Conservation (phyloP, 2,113 vertebrate species). For the Brachypodius melanocephalos region DNA sequence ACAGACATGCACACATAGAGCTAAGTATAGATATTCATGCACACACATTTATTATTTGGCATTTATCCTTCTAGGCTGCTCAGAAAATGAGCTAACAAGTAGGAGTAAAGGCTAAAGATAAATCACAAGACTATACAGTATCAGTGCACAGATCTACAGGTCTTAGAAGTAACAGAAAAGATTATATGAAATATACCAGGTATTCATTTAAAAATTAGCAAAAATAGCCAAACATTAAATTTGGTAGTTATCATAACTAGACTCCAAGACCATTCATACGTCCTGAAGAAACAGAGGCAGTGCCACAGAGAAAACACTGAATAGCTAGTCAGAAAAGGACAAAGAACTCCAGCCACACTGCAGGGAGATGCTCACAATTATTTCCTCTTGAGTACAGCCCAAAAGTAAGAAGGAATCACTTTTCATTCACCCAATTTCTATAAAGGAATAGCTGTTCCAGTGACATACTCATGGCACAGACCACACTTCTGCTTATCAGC, state of each 20-base stretch:
- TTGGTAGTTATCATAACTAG: background rate
- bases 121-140: background rate
- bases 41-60: background rate
- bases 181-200: background rate
- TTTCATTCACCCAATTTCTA: background rate
- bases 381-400: background rate
- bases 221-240: background rate
- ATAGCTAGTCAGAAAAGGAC: background rate
- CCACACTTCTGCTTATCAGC: background rate
- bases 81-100: background rate
- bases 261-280: background rate
- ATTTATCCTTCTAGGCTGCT: background rate
- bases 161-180: background rate
- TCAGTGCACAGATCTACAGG: background rate
- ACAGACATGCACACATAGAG: background rate
- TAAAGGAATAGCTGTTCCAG: background rate
- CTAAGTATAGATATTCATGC: background rate
- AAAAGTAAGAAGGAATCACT: background rate
- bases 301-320: background rate
- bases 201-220: background rate
- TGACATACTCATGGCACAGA: rapidly evolving
- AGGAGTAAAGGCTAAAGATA: background rate
- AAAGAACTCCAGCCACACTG: background rate
- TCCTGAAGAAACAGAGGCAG: background rate
- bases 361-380: background rate